phyloP scores from a whole-genome alignment of 2,888 invertebrate species.

The Caenorhabditis doughertyi region DNA sequence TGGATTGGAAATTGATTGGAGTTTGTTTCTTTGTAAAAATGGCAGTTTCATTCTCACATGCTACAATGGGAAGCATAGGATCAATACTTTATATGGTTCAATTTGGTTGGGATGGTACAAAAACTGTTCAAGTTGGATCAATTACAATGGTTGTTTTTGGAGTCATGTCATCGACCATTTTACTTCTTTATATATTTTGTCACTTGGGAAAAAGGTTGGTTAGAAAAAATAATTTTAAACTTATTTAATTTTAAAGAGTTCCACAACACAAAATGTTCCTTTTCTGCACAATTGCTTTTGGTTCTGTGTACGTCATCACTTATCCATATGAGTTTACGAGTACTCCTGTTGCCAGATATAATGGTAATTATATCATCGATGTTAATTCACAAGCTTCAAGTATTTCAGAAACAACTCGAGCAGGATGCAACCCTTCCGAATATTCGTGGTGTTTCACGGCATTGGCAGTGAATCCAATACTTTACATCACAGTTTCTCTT shows the following conservation, averaged over 20 bases:
- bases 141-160: constrained; percentile 41
- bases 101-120: constrained; percentile 49
- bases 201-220: constrained; percentile 43
- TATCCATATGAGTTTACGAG: constrained; percentile 39
- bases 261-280: constrained; percentile 40
- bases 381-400: background rate
- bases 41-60: constrained; percentile 35
- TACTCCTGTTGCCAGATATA: constrained; percentile 21
- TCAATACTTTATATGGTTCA: constrained; percentile 38
- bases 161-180: constrained; percentile 35
- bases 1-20: constrained; percentile 43
- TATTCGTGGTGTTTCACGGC: constrained; percentile 37
- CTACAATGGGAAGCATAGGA: constrained; percentile 25
- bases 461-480: constrained; percentile 34
- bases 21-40: constrained; percentile 43
- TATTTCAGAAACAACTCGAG: constrained; percentile 17
- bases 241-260: constrained; percentile 1
- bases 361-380: constrained; percentile 14
- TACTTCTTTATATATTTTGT: constrained; percentile 42
- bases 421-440: constrained; percentile 28
- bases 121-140: constrained; percentile 34
- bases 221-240: background rate
- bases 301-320: constrained; percentile 31
- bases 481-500: background rate
- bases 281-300: constrained; percentile 20